phyloP scores from a whole-genome alignment of 2,113 vertebrate species.

The Chauna torquata region DNA sequence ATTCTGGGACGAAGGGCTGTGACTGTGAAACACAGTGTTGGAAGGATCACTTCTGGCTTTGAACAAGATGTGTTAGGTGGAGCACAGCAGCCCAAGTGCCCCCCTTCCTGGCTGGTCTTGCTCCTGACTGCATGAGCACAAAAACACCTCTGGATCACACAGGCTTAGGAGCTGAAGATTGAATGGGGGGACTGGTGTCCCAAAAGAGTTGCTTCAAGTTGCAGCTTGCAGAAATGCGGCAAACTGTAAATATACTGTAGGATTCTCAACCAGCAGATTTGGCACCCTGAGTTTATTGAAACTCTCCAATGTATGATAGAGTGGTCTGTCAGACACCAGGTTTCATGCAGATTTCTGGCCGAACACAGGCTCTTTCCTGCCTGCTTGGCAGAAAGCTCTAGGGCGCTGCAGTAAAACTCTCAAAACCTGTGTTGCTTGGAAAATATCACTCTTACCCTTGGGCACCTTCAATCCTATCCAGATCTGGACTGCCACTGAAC shows the following conservation, averaged over 20 bases:
- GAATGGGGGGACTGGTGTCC: background rate
- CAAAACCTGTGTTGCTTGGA: conserved; percentile 11
- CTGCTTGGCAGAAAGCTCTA: conserved; percentile 43
- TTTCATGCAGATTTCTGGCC: conserved; percentile 24
- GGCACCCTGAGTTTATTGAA: conserved; percentile 34
- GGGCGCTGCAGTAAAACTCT: conserved; percentile 16
- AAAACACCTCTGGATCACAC: background rate
- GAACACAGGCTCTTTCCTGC: background rate
- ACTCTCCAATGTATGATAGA: background rate
- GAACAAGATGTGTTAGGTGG: background rate
- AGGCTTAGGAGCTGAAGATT: background rate
- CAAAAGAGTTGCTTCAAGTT: background rate
- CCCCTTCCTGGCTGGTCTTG: background rate
- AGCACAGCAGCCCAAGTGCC: background rate
- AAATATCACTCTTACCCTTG: conserved; percentile 46
- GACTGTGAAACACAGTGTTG: background rate
- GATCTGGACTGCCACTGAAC: background rate
- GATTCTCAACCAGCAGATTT: conserved; percentile 1
- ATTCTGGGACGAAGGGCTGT: background rate
- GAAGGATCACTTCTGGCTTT: background rate
- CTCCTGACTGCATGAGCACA: background rate
- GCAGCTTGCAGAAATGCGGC: conserved; percentile 14
- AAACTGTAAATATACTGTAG: background rate
- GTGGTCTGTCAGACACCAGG: conserved; percentile 16
- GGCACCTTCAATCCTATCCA: conserved; percentile 1